Base-by-base conservation (phyloP, 2,113 vertebrate species). In the Cephalophus harveyi region DNA sequence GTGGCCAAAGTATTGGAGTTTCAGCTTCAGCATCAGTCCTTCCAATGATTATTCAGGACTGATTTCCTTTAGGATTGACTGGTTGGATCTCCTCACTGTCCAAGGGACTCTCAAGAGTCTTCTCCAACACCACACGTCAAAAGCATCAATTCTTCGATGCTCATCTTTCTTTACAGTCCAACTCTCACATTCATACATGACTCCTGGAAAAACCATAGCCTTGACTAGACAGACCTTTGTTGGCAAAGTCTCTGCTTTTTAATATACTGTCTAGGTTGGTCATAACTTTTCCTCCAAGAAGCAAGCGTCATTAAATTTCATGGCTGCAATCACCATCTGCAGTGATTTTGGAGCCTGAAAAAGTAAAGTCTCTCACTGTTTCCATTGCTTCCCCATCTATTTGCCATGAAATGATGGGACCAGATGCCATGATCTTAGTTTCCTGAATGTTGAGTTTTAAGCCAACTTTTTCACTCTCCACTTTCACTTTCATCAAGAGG, bases 111-210 rank as follows among this genome's bases (percentile, higher is more conserved):
- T 10, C 33, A 67, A 67, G 64, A 36, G 33, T 67, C 0, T 67
- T 67, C 64, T 67, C 16, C 33, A 67, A 19, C 33, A 36, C 64
- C 17, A 67, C 4, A n/a, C 0, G 21, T 67, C 4, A 19, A 36
- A 36, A 21, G 8, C 33, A 67, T 67, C 33, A 36, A 10, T 67
- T 67, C 33, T 67, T 67, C 0, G 0, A 33, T 1, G 4, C 33
- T 67, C 33, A 67, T 2, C 2, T 10, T 67, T 67, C 64, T 67
- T 67, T 19, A 67, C 17, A 1, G 4, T n/a, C 16, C 64, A n/a
- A 10, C 16, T n/a, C 33, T 67, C 4, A n/a, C 33, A 67, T 19
- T 33, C 16, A n/a, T n/a, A 10, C 4, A n/a, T 67, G 64, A n/a
- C 33, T 10, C 0, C 16, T n/a, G 7, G 33, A 5, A 67, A 67